Evolutionary conservation across 1,140 invertebrate species (phyloP), one percentile per base, ranked within the genome.

Genomic region (Harpegnathos saltator): DNA sequence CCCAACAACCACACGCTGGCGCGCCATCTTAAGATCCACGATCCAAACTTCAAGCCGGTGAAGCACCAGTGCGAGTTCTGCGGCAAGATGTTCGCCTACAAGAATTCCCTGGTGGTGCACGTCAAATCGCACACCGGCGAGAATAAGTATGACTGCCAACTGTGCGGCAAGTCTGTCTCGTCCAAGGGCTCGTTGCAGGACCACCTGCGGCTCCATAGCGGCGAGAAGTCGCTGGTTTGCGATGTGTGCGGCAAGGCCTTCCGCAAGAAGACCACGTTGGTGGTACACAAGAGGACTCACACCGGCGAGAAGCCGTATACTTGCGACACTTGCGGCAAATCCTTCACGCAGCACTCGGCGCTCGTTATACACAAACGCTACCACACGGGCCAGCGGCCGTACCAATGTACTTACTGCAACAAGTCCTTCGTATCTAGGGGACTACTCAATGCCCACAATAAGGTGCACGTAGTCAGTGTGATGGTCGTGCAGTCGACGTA

Each of bases 201-300:
- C 22, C 96, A 97, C 90, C 91, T 95, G 83, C 92, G 95, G 63
- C 91, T 93, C 0, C 96, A 96, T 91, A 92, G 94, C 1, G 96
- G 95, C 15, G 95, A 95, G 86, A 94, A 95, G 74, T 95, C 95
- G 71, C 92, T 95, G 87, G 86, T 95, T 0, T 97, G 96, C 93
- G 95, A 96, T 84, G 95, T 98, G 33, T 98, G 97, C 93, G 96
- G 96, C 17, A 98, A 98, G 95, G 96, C 84, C 95, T 98, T 90
- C 95, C 96, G 81, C 95, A 95, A 87, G 93, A 95, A 84, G 94
- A 96, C 91, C 94, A 96, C 92, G 89, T 90, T 97, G 69, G 96
- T 96, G 56, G 96, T 96, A 89, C 96, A 97, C 88, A 94, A 95
- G 58, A 93, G 96, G 56, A 96, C 96, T 1, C 97, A 97, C 86